Evolutionary conservation across 2,113 vertebrate genomes (phyloP).

Genomic region (Pseudopipra pipra): DNA sequence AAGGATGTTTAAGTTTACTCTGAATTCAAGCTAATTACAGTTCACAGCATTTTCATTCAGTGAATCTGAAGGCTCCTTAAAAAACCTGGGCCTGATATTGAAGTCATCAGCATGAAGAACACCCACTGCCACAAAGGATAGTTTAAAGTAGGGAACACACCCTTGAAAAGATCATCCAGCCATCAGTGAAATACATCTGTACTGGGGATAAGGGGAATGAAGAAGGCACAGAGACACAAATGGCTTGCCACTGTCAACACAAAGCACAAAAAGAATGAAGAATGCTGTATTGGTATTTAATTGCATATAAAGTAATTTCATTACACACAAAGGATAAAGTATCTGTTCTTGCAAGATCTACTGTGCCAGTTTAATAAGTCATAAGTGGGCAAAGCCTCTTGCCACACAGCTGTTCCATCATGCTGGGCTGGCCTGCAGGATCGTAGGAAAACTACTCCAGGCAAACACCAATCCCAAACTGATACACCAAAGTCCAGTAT

Average conservation of each 20-base stretch:
- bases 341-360: not conserved
- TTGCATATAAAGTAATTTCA: not conserved
- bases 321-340: not conserved
- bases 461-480: accelerated
- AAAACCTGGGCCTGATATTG: not conserved
- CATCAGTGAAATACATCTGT: not conserved
- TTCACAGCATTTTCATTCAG: not conserved
- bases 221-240: not conserved
- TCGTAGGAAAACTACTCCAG: not conserved
- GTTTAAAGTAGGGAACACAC: not conserved
- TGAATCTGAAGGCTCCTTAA: not conserved
- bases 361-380: not conserved
- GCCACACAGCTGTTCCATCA: not conserved
- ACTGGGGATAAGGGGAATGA: accelerated
- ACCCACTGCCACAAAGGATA: not conserved
- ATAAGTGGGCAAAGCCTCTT: not conserved
- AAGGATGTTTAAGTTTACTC: not conserved
- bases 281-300: not conserved
- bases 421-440: not conserved
- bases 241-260: not conserved
- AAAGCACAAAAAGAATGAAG: not conserved
- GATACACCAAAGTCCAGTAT: accelerated
- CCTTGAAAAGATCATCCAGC: not conserved
- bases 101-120: not conserved
- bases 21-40: not conserved